phyloP scores from a whole-genome alignment of 2,797 vertebrate genomes.

The Fistularia tabacaria region DNA sequence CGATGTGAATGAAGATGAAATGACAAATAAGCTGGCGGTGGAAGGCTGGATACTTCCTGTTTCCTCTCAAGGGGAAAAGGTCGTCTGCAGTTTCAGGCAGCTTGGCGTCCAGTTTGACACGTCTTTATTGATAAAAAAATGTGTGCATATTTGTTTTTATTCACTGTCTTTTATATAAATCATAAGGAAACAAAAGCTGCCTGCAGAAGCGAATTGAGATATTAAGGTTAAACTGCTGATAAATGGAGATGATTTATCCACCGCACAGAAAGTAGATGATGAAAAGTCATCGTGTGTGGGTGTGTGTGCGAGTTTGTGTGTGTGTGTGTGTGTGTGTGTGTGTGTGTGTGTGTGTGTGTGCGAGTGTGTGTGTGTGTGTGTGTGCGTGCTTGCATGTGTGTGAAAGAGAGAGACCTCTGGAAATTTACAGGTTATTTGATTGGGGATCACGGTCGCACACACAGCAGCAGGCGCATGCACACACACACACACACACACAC shows the following conservation, averaged over 20 bases:
- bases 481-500: constrained; percentile 9
- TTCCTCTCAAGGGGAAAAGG: too few relatives aligned
- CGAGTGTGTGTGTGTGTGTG: neutral
- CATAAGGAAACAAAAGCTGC: neutral
- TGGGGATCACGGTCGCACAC: neutral
- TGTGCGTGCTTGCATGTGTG: constrained; percentile 1
- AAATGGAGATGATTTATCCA: constrained; percentile 26
- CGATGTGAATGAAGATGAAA: too few relatives aligned
- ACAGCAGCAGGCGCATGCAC: too few relatives aligned
- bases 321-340: constrained; percentile 2
- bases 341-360: constrained; percentile 2
- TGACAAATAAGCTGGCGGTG: too few relatives aligned
- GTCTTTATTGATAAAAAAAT: too few relatives aligned
- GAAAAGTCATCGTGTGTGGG: constrained; percentile 1
- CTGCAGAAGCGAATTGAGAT: neutral
- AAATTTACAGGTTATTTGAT: constrained; percentile 26
- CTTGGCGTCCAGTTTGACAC: too few relatives aligned
- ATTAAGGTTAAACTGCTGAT: constrained; percentile 14
- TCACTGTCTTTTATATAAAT: too few relatives aligned
- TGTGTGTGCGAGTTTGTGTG: constrained; percentile 1
- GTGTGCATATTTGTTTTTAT: too few relatives aligned
- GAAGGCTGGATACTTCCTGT: too few relatives aligned
- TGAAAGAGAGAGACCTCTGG: neutral
- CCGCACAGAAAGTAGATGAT: constrained; percentile 6
- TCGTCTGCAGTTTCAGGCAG: too few relatives aligned